Percentiles rank a stretch among this genome's conserved stretches.
Conservation (phyloP, 2,113 vertebrate species). For the Toxotes chatareus region DNA sequence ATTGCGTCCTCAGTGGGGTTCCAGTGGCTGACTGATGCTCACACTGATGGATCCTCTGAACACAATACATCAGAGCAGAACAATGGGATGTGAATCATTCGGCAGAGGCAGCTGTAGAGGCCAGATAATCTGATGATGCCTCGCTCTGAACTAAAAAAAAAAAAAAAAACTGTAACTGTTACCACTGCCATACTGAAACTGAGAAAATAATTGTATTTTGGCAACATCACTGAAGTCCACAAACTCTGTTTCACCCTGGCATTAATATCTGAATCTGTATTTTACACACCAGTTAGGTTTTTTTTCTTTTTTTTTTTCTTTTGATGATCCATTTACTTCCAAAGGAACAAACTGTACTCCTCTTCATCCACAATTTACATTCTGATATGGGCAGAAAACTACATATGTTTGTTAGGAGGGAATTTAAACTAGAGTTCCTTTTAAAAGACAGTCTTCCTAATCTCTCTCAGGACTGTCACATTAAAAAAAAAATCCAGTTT, state of each 20-base stretch:
- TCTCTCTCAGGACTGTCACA: background rate
- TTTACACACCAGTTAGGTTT: background rate
- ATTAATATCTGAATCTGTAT: background rate
- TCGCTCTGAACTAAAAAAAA: constrained; percentile 15
- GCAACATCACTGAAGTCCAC: background rate
- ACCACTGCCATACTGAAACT: background rate
- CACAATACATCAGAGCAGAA: constrained; percentile 55
- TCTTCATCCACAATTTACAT: background rate
- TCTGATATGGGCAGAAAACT: background rate
- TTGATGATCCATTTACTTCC: background rate
- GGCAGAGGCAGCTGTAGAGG: constrained; percentile 57
- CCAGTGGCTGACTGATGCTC: constrained; percentile 58
- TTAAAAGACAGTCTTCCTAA: background rate
- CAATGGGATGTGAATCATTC: constrained; percentile 59
- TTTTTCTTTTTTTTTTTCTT: background rate
- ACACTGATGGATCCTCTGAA: constrained; percentile 51
- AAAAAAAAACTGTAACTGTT: background rate
- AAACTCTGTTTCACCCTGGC: background rate
- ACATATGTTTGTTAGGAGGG: background rate
- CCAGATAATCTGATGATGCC: constrained; percentile 55
- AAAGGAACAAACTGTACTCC: background rate
- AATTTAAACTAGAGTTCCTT: background rate
- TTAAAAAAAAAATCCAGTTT: background rate
- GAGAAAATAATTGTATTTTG: background rate
- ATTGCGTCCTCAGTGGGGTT: constrained; percentile 56